A percentile compares a stretch with the other conserved stretches of the same genome.
phyloP scores from a whole-genome alignment of 2,797 vertebrate species.

The Ptychadena robeensis region DNA sequence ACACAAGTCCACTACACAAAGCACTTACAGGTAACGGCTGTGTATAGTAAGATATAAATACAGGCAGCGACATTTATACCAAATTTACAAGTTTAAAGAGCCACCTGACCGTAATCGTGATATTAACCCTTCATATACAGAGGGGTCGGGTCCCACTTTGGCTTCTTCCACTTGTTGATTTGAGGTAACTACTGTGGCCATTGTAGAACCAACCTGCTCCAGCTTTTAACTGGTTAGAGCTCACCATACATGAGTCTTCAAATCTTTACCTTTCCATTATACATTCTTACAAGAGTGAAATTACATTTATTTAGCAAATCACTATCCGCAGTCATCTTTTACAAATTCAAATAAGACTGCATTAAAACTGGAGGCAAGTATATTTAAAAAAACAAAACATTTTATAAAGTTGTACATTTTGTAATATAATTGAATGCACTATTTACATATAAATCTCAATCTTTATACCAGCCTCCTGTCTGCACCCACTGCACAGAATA shows the following conservation, averaged over 20 bases:
- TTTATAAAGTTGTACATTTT: too few relatives aligned
- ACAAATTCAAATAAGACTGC: too few relatives aligned
- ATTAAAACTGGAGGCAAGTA: too few relatives aligned
- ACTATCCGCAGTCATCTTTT: too few relatives aligned
- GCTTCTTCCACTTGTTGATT: conserved; percentile 19
- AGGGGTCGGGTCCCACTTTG: conserved; percentile 26
- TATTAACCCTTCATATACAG: background rate
- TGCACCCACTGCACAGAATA: too few relatives aligned
- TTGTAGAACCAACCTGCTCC: background rate
- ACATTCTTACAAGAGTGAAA: background rate
- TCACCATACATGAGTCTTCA: too few relatives aligned
- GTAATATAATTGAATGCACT: too few relatives aligned
- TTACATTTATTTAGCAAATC: background rate
- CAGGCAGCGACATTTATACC: conserved; percentile 71
- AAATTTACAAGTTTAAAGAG: conserved; percentile 66
- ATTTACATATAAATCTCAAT: too few relatives aligned
- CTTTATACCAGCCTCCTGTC: too few relatives aligned
- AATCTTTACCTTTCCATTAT: background rate
- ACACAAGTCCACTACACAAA: conserved; percentile 67
- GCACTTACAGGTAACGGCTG: conserved; percentile 70
- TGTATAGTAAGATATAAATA: conserved; percentile 67
- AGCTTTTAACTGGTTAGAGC: background rate
- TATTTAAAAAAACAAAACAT: too few relatives aligned
- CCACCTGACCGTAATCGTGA: conserved; percentile 11
- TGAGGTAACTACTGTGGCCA: conserved; percentile 19